Conservation (phyloP, 2,888 invertebrate genomes). For the Ornithoptera alexandrae region DNA sequence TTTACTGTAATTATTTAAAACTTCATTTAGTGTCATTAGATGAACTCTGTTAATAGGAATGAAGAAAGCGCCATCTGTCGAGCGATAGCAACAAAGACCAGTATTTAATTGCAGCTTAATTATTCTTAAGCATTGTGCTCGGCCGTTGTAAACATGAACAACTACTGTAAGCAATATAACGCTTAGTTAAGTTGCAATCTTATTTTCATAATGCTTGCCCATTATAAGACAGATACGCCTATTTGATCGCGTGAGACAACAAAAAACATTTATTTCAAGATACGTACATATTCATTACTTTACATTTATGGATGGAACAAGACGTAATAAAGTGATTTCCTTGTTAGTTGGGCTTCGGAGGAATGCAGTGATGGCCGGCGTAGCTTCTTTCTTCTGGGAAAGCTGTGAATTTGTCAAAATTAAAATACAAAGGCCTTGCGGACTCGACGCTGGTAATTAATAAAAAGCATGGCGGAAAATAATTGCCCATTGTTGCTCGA, state of each 20-base stretch:
- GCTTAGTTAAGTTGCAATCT: constrained; percentile 40
- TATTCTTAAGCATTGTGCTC: constrained; percentile 13
- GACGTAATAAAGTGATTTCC: constrained; percentile 52
- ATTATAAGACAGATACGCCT: constrained; percentile 40
- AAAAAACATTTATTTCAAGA: constrained; percentile 46
- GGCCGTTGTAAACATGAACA: constrained; percentile 28
- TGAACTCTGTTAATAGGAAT: constrained; percentile 4
- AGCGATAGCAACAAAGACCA: constrained; percentile 28
- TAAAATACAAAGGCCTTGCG: constrained; percentile 69
- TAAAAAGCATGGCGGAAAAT: constrained; percentile 65
- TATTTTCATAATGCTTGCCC: constrained; percentile 41
- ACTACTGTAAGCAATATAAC: constrained; percentile 40
- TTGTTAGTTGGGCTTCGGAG: constrained; percentile 42
- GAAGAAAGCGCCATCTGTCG: constrained; percentile 36
- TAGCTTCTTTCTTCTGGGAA: constrained; percentile 53
- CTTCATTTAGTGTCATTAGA: neutral
- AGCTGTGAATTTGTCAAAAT: constrained; percentile 68
- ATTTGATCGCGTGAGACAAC: constrained; percentile 39
- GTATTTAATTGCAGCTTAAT: constrained; percentile 5
- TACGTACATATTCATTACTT: constrained; percentile 48
- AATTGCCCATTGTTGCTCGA: constrained; percentile 65
- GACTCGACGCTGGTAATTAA: constrained; percentile 59
- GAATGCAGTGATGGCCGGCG: constrained; percentile 34
- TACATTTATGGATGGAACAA: constrained; percentile 41
- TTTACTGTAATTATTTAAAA: neutral